Percentiles rank a stretch among this genome's conserved stretches.
These are phyloP conservation scores for Trogon melanurus DNA, from an alignment of 2,113 vertebrate species.

Conservation along the genomic window DNA sequence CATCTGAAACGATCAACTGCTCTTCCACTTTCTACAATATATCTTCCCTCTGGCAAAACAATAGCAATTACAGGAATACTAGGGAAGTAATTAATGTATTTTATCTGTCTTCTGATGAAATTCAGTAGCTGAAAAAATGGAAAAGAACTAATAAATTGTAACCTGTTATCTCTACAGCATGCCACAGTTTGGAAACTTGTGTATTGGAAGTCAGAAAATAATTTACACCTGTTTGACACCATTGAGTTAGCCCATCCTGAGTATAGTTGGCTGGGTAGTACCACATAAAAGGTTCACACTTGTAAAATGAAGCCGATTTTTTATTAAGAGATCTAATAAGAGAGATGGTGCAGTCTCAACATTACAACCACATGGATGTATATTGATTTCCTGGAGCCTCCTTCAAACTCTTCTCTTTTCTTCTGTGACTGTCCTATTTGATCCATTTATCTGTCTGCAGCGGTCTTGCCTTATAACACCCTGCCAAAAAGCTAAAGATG, in stretches of 20 bases:
- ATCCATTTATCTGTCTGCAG: neutral
- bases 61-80: constrained; percentile 46
- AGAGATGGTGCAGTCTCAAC: neutral
- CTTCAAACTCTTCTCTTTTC: neutral
- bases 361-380: neutral
- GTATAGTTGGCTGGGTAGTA: neutral
- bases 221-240: neutral
- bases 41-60: constrained; percentile 48
- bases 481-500: neutral
- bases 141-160: neutral
- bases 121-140: neutral
- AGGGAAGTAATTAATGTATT: constrained; percentile 58
- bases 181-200: neutral
- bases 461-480: neutral
- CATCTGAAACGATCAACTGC: neutral
- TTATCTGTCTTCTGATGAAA: constrained; percentile 46
- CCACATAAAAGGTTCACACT: neutral
- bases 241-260: neutral
- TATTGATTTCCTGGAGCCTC: neutral
- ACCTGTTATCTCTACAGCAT: neutral
- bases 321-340: neutral
- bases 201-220: neutral
- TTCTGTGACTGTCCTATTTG: neutral
- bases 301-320: neutral
- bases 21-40: constrained; percentile 14